Conservation (phyloP, 2,113 vertebrate species). For the Gopherus flavomarginatus region DNA sequence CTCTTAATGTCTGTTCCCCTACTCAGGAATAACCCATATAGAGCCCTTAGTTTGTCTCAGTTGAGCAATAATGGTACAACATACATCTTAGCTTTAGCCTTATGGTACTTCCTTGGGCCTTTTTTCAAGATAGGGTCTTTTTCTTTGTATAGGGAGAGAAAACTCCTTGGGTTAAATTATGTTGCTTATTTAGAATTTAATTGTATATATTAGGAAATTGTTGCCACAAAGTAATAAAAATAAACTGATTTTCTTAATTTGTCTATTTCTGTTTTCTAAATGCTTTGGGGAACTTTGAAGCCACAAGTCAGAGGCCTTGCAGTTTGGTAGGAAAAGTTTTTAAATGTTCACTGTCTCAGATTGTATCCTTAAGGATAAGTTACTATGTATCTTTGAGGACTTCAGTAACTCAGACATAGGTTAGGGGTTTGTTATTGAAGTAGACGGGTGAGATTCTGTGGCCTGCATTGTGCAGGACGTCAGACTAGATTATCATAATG, state of each 20-base stretch:
- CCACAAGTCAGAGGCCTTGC: neutral
- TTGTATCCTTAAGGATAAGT: neutral
- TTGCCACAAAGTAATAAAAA: slow-evolving; percentile 61
- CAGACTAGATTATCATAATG: no score
- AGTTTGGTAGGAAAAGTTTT: neutral
- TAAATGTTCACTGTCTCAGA: neutral
- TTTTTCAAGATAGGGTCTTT: slow-evolving; percentile 44
- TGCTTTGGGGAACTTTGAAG: neutral
- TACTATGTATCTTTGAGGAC: neutral
- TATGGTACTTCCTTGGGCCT: slow-evolving; percentile 47
- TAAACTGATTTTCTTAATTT: slow-evolving; percentile 61
- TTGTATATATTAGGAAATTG: slow-evolving; percentile 52
- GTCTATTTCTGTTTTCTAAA: slow-evolving; percentile 5
- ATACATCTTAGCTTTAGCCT: slow-evolving; percentile 44
- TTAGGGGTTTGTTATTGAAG: no score
- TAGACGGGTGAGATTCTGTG: no score
- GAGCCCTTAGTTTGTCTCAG: slow-evolving; percentile 52
- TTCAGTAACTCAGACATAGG: no score
- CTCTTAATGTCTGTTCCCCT: neutral
- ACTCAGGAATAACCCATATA: neutral
- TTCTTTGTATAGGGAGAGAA: slow-evolving; percentile 43
- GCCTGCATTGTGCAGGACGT: no score
- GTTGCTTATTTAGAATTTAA: slow-evolving; percentile 43
- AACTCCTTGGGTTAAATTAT: slow-evolving; percentile 27
- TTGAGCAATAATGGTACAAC: slow-evolving; percentile 49